Conservation (phyloP, 2,888 invertebrate species). For the Augochlorella aurata region DNA sequence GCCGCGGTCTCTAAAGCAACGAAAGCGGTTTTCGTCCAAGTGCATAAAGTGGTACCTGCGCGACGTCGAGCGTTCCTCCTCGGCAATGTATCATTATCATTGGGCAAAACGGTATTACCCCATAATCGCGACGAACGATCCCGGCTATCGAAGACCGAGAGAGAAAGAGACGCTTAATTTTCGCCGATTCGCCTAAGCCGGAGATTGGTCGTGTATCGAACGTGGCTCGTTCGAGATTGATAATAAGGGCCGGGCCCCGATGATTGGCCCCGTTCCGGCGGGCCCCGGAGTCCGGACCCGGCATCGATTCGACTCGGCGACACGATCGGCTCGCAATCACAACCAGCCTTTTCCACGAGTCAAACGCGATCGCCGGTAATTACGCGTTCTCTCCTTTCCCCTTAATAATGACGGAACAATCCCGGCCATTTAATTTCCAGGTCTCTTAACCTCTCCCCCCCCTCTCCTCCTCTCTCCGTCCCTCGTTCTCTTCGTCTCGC, state of each 20-base stretch:
- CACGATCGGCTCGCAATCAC: conserved; percentile 51
- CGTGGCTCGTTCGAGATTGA: conserved; percentile 20
- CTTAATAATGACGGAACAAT: conserved; percentile 72
- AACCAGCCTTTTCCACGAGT: conserved; percentile 50
- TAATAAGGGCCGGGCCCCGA: conserved; percentile 32
- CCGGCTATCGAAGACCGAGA: neutral
- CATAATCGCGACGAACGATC: conserved; percentile 50
- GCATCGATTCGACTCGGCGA: conserved; percentile 27
- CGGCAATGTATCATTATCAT: conserved; percentile 44
- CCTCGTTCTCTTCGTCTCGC: conserved; percentile 75
- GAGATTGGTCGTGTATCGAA: conserved; percentile 9
- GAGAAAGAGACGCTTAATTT: conserved; percentile 51
- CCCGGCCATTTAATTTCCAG: conserved; percentile 75
- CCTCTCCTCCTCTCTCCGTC: neutral
- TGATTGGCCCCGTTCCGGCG: conserved; percentile 34
- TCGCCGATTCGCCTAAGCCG: conserved; percentile 46
- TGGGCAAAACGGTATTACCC: conserved; percentile 50
- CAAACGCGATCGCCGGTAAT: conserved; percentile 60
- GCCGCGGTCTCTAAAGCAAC: conserved; percentile 1
- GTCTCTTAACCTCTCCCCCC: conserved; percentile 41
- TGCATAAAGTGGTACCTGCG: conserved; percentile 22
- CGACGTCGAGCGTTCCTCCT: conserved; percentile 1
- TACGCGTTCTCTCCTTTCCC: conserved; percentile 50
- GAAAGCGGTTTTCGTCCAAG: conserved; percentile 17
- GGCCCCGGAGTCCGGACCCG: neutral